Percentiles rank a stretch among this genome's conserved stretches.
These are phyloP conservation scores for Xestia sexstrigata DNA, from an alignment of 2,888 invertebrate species.

Conservation along the genomic window DNA sequence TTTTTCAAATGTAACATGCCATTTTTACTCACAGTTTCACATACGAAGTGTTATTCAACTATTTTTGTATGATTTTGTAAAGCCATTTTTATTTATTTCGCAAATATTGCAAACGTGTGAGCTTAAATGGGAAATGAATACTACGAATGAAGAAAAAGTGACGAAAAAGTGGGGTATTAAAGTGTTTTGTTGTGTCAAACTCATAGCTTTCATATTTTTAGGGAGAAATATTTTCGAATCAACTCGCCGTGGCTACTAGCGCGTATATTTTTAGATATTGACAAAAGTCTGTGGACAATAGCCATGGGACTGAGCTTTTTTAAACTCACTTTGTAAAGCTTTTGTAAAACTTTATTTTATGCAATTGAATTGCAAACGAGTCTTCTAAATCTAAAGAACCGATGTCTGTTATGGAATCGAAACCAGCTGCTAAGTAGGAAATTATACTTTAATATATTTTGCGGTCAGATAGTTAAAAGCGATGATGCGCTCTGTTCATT, in stretches of 20 bases:
- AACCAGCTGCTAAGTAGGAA: slow-evolving; percentile 11
- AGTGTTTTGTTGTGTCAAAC: slow-evolving; percentile 27
- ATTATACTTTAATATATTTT: slow-evolving; percentile 24
- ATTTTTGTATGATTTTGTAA: slow-evolving; percentile 33
- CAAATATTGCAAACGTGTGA: neutral
- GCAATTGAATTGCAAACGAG: neutral
- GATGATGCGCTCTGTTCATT: slow-evolving; percentile 48
- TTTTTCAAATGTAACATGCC: slow-evolving; percentile 63
- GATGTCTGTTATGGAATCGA: neutral
- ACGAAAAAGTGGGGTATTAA: slow-evolving; percentile 12
- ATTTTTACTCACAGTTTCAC: slow-evolving; percentile 56
- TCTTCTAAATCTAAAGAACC: neutral
- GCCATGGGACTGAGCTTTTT: neutral
- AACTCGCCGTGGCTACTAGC: neutral
- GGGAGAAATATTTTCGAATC: neutral
- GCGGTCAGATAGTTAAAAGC: slow-evolving; percentile 45
- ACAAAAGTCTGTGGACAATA: neutral
- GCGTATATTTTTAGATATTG: slow-evolving; percentile 21
- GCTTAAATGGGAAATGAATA: slow-evolving; percentile 19
- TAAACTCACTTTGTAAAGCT: neutral
- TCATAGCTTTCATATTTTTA: slow-evolving; percentile 11
- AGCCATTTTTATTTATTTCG: slow-evolving; percentile 17
- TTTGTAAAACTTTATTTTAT: neutral
- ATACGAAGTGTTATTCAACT: slow-evolving; percentile 37
- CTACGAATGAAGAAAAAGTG: too few relatives aligned